Evolutionary conservation across 2,113 vertebrate genomes (phyloP).

Genomic region (Otolemur garnettii): DNA sequence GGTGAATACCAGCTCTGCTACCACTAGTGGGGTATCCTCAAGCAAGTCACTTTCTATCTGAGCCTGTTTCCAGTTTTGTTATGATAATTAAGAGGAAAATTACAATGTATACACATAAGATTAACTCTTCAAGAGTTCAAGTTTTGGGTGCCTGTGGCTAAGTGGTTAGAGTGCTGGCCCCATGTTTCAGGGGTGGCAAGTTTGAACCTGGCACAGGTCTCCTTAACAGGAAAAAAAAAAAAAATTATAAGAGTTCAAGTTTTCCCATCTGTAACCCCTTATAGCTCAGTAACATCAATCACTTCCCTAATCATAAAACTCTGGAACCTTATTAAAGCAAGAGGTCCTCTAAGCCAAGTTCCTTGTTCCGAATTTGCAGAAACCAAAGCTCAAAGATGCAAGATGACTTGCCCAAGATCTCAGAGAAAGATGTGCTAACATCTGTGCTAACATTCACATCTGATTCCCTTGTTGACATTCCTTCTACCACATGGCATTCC

Average conservation of each 20-base stretch:
- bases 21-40: not conserved
- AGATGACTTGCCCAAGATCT: not conserved
- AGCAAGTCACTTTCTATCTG: constrained; percentile 35
- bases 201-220: too few species aligned
- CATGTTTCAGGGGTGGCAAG: too few species aligned
- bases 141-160: too few species aligned
- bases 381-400: not conserved
- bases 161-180: too few species aligned
- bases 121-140: not conserved
- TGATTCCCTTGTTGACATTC: not conserved
- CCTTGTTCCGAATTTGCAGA: constrained; percentile 36
- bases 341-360: not conserved
- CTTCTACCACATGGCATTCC: not conserved
- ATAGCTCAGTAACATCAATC: not conserved
- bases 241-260: not conserved
- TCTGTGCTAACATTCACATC: not conserved
- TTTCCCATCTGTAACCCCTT: constrained; percentile 14
- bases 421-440: not conserved
- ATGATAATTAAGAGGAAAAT: constrained; percentile 32
- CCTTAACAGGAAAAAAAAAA: too few species aligned
- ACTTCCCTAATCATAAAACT: constrained; percentile 13
- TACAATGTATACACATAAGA: not conserved
- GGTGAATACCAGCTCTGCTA: not conserved
- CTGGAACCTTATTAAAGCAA: constrained; percentile 38
- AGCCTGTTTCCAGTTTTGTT: constrained; percentile 18